Base-by-base conservation (phyloP, 2,888 invertebrate genomes). In the Sialis lutaria region DNA sequence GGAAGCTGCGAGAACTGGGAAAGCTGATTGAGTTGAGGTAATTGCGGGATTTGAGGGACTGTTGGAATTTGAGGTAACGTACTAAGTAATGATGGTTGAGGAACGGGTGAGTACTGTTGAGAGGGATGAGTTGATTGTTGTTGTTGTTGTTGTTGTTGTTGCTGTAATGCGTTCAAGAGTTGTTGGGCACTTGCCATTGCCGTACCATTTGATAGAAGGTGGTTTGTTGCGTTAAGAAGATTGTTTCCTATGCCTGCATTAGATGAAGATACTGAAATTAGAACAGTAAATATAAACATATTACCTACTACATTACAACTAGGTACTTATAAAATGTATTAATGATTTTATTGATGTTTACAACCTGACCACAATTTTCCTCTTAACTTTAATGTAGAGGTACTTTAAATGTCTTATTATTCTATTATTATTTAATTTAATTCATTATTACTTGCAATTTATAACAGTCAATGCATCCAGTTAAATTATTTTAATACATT, bases 91-190 rank as follows among this genome's bases (percentile, higher is more conserved):
- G 46, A 56, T 65, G 68, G 37, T 41, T 47, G 42, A 49, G 48
- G 35, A 46, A 22, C 22, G 22, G 22, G 22, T 22, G 22, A 22
- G 22, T 22, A 22, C 22, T 22, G 22, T 22, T 22, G 22, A 22
- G 22, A 22, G 4, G 22, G 22, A 22, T 39, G 45, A 6, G 13
- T 22, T 45, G 57, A 48, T 50, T 53, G 42, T 54, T 51, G 32
- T 54, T 52, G 12, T 55, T n/a, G n/a, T n/a, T n/a, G 50, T 60
- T 60, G 31, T 54, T 55, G 74, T 60, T 81, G 81, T 31, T 82
- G 81, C 57, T 79, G 81, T 58, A 86, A 66, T 4, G 83, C 82
- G 58, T 81, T 82, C 13, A 86, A 67, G 50, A 86, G 63, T 59
- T 85, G 85, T 58, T 84, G 84, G 8, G 77, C 77, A 54, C 80